Percentiles rank a stretch among this genome's conserved stretches.
Conservation (phyloP, 2,797 vertebrate genomes). For the Takifugu rubripes region DNA sequence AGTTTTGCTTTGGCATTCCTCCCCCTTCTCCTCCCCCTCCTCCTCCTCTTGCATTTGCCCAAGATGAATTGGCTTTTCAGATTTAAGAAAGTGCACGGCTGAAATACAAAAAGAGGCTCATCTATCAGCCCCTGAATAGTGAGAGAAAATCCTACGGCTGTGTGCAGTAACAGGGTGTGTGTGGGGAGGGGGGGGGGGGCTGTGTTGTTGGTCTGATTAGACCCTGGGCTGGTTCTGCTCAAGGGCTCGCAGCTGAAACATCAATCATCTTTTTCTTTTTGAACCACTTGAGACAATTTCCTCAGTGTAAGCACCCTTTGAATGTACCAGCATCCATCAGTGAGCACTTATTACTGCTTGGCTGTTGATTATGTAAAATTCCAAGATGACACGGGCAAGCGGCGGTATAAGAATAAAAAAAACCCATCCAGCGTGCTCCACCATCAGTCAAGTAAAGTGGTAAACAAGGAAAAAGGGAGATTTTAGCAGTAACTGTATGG, state of each 20-base stretch:
- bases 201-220: slow-evolving; percentile 74
- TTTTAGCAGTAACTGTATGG: slow-evolving; percentile 37
- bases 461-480: slow-evolving; percentile 30
- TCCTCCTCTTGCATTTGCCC: slow-evolving; percentile 58
- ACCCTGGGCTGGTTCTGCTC: slow-evolving; percentile 67
- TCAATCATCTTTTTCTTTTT: slow-evolving; percentile 73
- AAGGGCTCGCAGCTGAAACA: slow-evolving; percentile 63
- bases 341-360: slow-evolving; percentile 48
- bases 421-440: slow-evolving; percentile 23
- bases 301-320: slow-evolving; percentile 55
- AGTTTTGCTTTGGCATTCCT: slow-evolving; percentile 48
- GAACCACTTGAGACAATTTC: slow-evolving; percentile 72
- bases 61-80: slow-evolving; percentile 80
- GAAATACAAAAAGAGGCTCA: slow-evolving; percentile 78
- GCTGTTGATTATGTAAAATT: slow-evolving; percentile 56
- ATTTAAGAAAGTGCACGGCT: slow-evolving; percentile 78
- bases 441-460: slow-evolving; percentile 50
- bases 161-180: slow-evolving; percentile 25
- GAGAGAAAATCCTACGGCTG: slow-evolving; percentile 73
- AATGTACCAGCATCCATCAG: slow-evolving; percentile 47
- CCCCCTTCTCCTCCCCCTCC: slow-evolving; percentile 8
- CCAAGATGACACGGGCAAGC: slow-evolving; percentile 29
- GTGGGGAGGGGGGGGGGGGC: slow-evolving; percentile 5
- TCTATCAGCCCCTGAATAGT: slow-evolving; percentile 76
- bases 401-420: background rate